phyloP scores from a whole-genome alignment of 2,888 invertebrate genomes.

The Drosophila lacicola region DNA sequence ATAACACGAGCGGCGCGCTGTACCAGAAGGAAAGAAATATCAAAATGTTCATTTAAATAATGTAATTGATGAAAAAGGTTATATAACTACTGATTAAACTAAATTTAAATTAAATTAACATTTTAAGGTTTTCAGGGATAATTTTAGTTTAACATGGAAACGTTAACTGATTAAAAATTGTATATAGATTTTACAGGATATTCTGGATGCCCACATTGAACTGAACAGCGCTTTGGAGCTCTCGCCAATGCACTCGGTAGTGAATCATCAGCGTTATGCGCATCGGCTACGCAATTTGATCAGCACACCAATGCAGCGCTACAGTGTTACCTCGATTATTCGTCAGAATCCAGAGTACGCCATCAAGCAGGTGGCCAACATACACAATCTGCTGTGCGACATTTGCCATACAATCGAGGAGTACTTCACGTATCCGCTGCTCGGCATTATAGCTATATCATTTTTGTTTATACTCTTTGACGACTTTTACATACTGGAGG shows the following conservation, averaged over 20 bases:
- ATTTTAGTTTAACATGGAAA: background rate
- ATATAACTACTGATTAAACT: too few relatives aligned
- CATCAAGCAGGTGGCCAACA: conserved; percentile 81
- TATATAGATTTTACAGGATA: conserved; percentile 79
- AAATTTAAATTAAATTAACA: too few relatives aligned
- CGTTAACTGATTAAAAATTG: background rate
- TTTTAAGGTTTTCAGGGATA: too few relatives aligned
- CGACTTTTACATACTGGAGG: conserved; percentile 83
- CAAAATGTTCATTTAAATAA: too few relatives aligned
- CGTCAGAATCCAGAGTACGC: conserved; percentile 78
- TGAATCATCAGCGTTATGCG: conserved; percentile 59
- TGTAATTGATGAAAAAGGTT: too few relatives aligned
- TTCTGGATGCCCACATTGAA: conserved; percentile 78
- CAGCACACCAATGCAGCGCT: conserved; percentile 69
- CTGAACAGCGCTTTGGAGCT: conserved; percentile 70
- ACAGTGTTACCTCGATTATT: conserved; percentile 79
- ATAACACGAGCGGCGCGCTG: too few relatives aligned
- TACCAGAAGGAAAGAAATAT: too few relatives aligned
- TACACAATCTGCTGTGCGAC: conserved; percentile 83
- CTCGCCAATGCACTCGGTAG: conserved; percentile 78
- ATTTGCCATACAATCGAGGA: conserved; percentile 83
- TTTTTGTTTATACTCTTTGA: conserved; percentile 84
- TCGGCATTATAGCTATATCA: conserved; percentile 83
- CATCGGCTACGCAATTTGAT: conserved; percentile 58
- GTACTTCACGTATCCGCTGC: conserved; percentile 82